Conservation (phyloP, 2,113 vertebrate species). For the Genyomyrus donnyi region DNA sequence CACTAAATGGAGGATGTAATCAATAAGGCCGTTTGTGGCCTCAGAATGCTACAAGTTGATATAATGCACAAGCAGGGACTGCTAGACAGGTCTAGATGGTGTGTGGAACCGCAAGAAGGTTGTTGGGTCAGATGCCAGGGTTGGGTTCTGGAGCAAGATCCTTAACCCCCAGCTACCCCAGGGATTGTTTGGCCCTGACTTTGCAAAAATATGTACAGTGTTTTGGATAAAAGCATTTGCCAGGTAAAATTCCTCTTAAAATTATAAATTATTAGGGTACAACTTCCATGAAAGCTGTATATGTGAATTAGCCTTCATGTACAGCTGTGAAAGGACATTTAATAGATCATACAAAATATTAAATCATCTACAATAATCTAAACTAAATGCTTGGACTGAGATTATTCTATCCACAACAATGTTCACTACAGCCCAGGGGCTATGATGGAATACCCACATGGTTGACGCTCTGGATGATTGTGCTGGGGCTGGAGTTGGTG, state of each 20-base stretch:
- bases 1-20: neutral
- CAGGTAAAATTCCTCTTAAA: neutral
- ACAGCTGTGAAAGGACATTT: neutral
- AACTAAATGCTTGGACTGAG: neutral
- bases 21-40: neutral
- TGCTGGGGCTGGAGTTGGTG: constrained; percentile 85
- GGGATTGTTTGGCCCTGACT: neutral
- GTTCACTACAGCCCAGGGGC: neutral
- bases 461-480: constrained; percentile 74
- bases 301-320: neutral
- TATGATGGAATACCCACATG: constrained; percentile 58
- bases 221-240: neutral
- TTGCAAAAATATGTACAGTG: neutral
- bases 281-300: neutral
- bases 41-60: neutral
- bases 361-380: neutral
- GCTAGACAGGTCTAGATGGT: neutral
- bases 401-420: neutral
- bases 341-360: neutral
- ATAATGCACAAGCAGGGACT: neutral
- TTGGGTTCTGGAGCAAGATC: neutral
- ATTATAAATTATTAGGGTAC: neutral
- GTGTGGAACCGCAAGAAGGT: neutral
- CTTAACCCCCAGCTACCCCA: neutral
- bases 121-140: neutral